phyloP scores from a whole-genome alignment of 1,140 invertebrate species.

The Phortica variegata region DNA sequence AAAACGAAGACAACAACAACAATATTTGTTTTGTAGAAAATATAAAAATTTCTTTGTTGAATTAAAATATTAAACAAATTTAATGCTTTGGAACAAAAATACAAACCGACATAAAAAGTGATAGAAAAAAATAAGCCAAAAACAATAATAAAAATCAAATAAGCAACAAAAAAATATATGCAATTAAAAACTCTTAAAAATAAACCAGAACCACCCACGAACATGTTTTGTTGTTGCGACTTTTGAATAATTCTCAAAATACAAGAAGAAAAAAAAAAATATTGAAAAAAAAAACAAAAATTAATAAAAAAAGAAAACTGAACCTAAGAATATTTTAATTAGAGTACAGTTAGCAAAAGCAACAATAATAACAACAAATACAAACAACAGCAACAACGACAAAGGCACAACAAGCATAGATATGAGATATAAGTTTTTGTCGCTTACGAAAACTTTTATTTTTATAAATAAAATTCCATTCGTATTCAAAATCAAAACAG shows the following conservation, averaged over 20 bases:
- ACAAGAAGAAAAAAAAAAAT: neutral
- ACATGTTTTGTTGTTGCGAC: constrained; percentile 15
- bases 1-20: too few species aligned
- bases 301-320: neutral
- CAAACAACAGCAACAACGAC: neutral
- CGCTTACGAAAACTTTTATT: constrained; percentile 45
- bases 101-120: neutral
- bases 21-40: neutral
- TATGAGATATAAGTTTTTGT: constrained; percentile 42
- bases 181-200: too few species aligned
- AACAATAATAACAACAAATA: constrained; percentile 22
- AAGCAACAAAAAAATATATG: neutral
- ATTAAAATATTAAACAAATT: constrained; percentile 3
- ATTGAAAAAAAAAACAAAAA: constrained; percentile 2
- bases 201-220: constrained; percentile 2
- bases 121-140: neutral
- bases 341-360: constrained; percentile 49
- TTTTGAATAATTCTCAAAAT: constrained; percentile 7
- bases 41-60: neutral
- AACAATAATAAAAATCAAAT: neutral
- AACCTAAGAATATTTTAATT: constrained; percentile 51
- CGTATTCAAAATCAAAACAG: constrained; percentile 7
- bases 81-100: neutral
- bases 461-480: constrained; percentile 51
- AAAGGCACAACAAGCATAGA: constrained; percentile 18